A percentile compares a stretch with the other conserved stretches of the same genome.
Evolutionary conservation across 1,140 invertebrate species (phyloP).

Genomic region (Drosophila micromelanica): DNA sequence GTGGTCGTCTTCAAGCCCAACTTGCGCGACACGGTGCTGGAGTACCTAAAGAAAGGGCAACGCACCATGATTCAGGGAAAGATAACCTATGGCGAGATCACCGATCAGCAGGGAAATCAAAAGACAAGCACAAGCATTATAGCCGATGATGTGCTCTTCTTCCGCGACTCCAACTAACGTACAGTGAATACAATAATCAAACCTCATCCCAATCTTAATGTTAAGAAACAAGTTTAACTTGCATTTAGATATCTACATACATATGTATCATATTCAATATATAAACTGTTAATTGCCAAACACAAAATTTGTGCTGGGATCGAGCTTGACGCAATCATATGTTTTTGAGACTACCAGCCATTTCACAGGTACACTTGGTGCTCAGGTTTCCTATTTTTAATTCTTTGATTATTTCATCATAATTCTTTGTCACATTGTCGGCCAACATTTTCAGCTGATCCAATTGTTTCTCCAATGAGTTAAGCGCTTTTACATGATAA

Average conservation of each 20-base stretch:
- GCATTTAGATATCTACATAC: conserved; percentile 54
- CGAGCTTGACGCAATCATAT: not conserved
- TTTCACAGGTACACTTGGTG: conserved; percentile 10
- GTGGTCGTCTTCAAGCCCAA: conserved; percentile 94
- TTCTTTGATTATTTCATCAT: conserved; percentile 10
- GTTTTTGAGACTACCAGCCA: not conserved
- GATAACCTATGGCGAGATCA: conserved; percentile 94
- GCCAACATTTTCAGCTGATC: conserved; percentile 9
- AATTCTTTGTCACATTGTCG: not conserved
- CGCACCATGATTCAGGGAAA: conserved; percentile 93
- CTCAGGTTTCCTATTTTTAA: not conserved
- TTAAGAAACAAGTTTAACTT: conserved; percentile 71
- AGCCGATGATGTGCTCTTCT: conserved; percentile 95
- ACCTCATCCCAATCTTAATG: conserved; percentile 25
- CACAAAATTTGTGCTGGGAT: conserved; percentile 8
- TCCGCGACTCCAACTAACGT: conserved; percentile 84
- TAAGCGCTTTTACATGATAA: conserved; percentile 34
- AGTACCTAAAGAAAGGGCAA: conserved; percentile 94
- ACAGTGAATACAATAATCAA: conserved; percentile 1
- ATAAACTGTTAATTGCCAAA: not conserved
- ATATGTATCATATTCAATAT: conserved; percentile 40
- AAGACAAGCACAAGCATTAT: conserved; percentile 91
- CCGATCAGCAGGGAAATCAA: conserved; percentile 90
- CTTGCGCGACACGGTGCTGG: conserved; percentile 91
- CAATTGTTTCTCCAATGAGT: conserved; percentile 37